Conservation (phyloP, 2,113 vertebrate species). For the Elephantulus edwardii region DNA sequence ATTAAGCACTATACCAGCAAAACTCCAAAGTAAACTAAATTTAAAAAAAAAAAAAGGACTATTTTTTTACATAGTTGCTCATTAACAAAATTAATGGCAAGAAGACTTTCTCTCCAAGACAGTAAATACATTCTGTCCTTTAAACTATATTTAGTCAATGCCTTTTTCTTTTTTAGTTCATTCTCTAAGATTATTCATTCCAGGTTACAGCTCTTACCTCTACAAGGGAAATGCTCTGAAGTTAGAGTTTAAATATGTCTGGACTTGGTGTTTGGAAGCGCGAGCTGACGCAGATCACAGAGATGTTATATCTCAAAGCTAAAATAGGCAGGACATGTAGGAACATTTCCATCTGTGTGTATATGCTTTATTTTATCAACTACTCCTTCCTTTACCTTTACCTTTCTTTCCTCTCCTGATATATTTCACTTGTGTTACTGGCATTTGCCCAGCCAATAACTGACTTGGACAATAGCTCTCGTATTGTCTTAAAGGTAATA, state of each 20-base stretch:
- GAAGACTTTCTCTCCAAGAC: neutral
- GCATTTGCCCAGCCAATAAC: conserved; percentile 63
- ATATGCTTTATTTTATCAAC: conserved; percentile 24
- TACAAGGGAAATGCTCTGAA: neutral
- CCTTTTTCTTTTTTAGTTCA: neutral
- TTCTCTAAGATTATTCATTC: neutral
- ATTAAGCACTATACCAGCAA: no score
- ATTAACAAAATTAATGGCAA: neutral
- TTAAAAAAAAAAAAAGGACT: no score
- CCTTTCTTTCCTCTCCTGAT: neutral
- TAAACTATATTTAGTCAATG: neutral
- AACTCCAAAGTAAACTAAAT: no score
- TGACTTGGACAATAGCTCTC: conserved; percentile 36
- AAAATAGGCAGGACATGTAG: neutral
- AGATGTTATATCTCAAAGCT: neutral
- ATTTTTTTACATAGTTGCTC: neutral
- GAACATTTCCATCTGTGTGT: neutral
- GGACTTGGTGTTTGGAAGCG: neutral
- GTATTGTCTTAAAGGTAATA: conserved; percentile 56
- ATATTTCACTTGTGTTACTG: conserved; percentile 65
- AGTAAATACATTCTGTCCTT: neutral
- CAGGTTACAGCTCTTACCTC: neutral
- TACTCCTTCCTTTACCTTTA: conserved; percentile 50
- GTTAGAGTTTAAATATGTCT: conserved; percentile 28
- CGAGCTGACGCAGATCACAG: neutral